phyloP scores from a whole-genome alignment of 2,797 vertebrate species.

The Microctenopoma stevenorrisi region DNA sequence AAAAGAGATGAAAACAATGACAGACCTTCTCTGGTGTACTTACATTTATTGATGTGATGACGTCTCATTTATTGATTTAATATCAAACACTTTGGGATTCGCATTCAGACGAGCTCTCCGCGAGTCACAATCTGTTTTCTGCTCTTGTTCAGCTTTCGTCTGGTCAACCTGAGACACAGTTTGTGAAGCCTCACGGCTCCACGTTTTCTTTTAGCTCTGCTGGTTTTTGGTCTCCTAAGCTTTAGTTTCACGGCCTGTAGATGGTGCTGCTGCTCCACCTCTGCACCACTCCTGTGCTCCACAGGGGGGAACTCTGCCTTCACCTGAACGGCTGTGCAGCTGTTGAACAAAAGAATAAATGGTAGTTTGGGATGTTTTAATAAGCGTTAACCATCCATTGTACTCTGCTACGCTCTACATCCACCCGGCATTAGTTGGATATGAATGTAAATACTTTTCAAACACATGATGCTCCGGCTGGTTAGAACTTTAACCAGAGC shows the following conservation, averaged over 20 bases:
- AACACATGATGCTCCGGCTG: no score
- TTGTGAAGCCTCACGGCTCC: slow-evolving; percentile 63
- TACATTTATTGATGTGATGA: not conserved
- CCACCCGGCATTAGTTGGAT: no score
- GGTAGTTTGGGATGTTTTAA: not conserved
- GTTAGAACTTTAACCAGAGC: no score
- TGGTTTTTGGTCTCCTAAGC: slow-evolving; percentile 32
- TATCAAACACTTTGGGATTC: not conserved
- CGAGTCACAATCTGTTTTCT: not conserved
- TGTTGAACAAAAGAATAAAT: slow-evolving; percentile 26
- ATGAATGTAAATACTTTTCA: no score
- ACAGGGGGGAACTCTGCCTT: slow-evolving; percentile 59
- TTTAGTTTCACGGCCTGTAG: slow-evolving; percentile 59
- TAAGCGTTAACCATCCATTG: no score
- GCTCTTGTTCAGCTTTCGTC: slow-evolving; percentile 14
- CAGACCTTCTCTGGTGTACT: no score
- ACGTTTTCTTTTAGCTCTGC: slow-evolving; percentile 51
- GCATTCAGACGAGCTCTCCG: not conserved
- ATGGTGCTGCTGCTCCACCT: slow-evolving; percentile 57
- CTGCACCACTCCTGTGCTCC: slow-evolving; percentile 14
- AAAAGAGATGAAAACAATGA: no score
- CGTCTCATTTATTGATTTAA: not conserved
- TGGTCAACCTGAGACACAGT: slow-evolving; percentile 73
- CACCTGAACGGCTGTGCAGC: slow-evolving; percentile 55
- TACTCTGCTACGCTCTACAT: not conserved